Evolutionary conservation across 2,888 invertebrate species (phyloP).

Genomic region (Branchipolynoe longqiensis): DNA sequence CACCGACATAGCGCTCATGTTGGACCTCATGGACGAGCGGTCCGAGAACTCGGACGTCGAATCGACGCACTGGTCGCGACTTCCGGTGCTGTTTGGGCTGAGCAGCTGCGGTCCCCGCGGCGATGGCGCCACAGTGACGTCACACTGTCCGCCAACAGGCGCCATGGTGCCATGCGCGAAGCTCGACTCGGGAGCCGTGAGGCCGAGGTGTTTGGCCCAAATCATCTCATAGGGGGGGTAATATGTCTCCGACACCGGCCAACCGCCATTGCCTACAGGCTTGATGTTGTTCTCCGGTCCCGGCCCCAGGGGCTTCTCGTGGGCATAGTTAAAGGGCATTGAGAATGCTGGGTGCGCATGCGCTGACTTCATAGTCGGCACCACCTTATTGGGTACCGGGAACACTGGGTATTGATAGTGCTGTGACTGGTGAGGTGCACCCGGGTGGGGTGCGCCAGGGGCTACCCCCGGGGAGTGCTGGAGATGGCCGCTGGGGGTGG

Average conservation of each 20-base stretch:
- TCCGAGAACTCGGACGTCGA: conserved; percentile 39
- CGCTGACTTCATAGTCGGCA: conserved; percentile 48
- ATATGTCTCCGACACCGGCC: conserved; percentile 36
- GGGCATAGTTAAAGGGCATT: conserved; percentile 56
- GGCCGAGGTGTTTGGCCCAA: conserved; percentile 65
- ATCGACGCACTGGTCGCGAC: conserved; percentile 28
- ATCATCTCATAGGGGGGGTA: conserved; percentile 65
- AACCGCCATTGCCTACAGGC: conserved; percentile 15
- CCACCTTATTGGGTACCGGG: conserved; percentile 61
- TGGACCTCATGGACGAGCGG: conserved; percentile 38
- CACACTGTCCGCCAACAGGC: conserved; percentile 34
- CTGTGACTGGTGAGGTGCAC: background rate
- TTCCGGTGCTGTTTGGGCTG: conserved; percentile 39
- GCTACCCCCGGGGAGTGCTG: background rate
- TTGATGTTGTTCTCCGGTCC: background rate
- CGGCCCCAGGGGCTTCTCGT: conserved; percentile 21
- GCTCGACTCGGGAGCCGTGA: conserved; percentile 56
- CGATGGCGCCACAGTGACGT: conserved; percentile 9
- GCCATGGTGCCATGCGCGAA: conserved; percentile 33
- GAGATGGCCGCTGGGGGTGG: background rate
- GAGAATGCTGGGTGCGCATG: conserved; percentile 59
- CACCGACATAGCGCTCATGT: conserved; percentile 36
- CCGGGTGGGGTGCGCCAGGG: conserved; percentile 1
- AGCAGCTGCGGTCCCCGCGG: conserved; percentile 38
- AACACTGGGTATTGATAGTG: conserved; percentile 61